Conservation (phyloP, 2,888 invertebrate species). For the Nephrotoma guestfalica region DNA sequence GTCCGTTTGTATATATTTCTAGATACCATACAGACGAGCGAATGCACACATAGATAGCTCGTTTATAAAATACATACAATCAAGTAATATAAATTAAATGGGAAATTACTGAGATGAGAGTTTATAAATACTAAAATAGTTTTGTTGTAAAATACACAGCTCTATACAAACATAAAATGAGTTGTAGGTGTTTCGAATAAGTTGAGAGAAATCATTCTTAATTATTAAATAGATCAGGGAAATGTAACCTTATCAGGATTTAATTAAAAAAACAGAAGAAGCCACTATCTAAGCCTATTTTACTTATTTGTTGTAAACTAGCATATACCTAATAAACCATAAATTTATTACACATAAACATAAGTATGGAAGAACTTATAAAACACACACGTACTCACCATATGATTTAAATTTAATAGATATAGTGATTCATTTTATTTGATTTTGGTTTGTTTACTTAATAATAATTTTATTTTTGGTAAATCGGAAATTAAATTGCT, state of each 20-base stretch:
- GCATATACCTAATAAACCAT: background rate
- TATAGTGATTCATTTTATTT: background rate
- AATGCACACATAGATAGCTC: background rate
- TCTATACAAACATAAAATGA: background rate
- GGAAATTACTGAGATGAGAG: background rate
- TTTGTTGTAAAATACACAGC: background rate
- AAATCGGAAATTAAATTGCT: background rate
- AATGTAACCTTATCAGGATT: background rate
- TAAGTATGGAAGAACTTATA: background rate
- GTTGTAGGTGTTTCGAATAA: background rate
- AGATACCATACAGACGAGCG: background rate
- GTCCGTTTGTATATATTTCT: conserved; percentile 1
- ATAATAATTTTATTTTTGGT: background rate
- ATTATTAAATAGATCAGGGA: background rate
- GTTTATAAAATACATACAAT: background rate
- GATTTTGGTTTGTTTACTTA: background rate
- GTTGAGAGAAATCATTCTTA: background rate
- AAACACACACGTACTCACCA: background rate
- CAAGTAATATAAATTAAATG: background rate
- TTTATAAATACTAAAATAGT: background rate
- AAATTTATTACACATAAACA: background rate
- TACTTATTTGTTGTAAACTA: background rate
- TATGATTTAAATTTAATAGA: background rate
- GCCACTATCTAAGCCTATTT: background rate
- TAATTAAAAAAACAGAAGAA: background rate